Evolutionary conservation across 2,888 invertebrate species (phyloP).

Genomic region (Epistrophe eligans): DNA sequence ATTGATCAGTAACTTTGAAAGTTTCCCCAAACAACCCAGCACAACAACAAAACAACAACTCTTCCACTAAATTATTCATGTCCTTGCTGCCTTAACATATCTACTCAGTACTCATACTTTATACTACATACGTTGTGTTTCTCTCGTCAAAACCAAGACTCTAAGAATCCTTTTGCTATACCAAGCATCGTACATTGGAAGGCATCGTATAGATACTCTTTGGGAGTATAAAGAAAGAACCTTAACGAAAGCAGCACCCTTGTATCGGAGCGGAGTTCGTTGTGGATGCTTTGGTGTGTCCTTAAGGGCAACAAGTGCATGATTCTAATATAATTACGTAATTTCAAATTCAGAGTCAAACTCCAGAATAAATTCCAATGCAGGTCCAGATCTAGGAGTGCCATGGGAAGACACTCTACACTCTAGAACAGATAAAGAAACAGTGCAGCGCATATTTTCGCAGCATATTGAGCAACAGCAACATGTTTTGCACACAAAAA

Average conservation of each 20-base stretch:
- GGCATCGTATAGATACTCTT: neutral
- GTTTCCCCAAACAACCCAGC: constrained; percentile 8
- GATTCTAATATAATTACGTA: constrained; percentile 72
- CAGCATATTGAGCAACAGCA: constrained; percentile 67
- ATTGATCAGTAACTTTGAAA: constrained; percentile 43
- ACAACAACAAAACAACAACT: neutral
- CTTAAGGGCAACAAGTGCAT: constrained; percentile 70
- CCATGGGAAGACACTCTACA: neutral
- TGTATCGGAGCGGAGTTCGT: neutral
- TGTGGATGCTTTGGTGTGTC: constrained; percentile 34
- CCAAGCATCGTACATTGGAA: neutral
- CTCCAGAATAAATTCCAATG: constrained; percentile 69
- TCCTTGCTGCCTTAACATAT: constrained; percentile 1
- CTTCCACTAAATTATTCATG: constrained; percentile 48
- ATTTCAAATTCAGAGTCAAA: constrained; percentile 74
- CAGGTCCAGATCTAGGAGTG: constrained; percentile 41
- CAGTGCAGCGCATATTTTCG: constrained; percentile 50
- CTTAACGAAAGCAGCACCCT: constrained; percentile 20
- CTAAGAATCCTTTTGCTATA: constrained; percentile 17
- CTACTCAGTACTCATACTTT: neutral
- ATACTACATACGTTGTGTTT: neutral
- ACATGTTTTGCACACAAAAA: constrained; percentile 71
- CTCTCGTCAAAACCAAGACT: constrained; percentile 41
- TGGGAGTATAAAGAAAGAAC: constrained; percentile 11
- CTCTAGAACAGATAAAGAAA: constrained; percentile 1